Conservation (phyloP, 2,113 vertebrate genomes). For the Cathartes aura region DNA sequence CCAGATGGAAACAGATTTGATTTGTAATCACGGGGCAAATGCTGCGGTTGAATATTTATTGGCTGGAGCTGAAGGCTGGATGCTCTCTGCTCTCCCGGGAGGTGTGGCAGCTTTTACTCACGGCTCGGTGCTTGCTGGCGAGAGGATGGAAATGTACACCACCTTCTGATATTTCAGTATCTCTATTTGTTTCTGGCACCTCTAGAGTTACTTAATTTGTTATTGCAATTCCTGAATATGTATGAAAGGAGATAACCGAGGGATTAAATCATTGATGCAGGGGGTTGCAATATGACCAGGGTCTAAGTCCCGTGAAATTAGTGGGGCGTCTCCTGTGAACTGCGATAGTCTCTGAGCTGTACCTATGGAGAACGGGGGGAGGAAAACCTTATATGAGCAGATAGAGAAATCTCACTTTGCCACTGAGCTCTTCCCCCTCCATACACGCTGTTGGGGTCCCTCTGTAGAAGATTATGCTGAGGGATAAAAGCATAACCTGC, state of each 20-base stretch:
- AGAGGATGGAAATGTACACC: not conserved
- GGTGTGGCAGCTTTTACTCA: not conserved
- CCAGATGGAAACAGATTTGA: not conserved
- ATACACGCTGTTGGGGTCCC: fast-evolving
- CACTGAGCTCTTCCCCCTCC: not conserved
- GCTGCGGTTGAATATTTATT: not conserved
- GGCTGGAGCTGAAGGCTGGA: not conserved
- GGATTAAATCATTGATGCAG: not conserved
- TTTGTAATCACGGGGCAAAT: not conserved
- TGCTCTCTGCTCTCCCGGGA: not conserved
- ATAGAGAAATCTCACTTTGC: not conserved
- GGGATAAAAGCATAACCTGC: not conserved
- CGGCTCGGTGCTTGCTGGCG: fast-evolving
- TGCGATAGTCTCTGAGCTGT: not conserved
- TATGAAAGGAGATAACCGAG: not conserved
- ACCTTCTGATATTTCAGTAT: not conserved
- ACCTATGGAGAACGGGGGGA: not conserved
- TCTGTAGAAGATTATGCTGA: not conserved
- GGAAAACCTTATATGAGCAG: not conserved
- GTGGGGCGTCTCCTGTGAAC: not conserved
- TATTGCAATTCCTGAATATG: not conserved
- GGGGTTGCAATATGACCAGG: not conserved
- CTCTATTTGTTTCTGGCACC: not conserved
- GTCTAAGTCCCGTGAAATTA: not conserved
- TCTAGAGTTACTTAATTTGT: not conserved